Evolutionary conservation across 2,113 vertebrate genomes (phyloP).

Genomic region (Ascaphus truei): DNA sequence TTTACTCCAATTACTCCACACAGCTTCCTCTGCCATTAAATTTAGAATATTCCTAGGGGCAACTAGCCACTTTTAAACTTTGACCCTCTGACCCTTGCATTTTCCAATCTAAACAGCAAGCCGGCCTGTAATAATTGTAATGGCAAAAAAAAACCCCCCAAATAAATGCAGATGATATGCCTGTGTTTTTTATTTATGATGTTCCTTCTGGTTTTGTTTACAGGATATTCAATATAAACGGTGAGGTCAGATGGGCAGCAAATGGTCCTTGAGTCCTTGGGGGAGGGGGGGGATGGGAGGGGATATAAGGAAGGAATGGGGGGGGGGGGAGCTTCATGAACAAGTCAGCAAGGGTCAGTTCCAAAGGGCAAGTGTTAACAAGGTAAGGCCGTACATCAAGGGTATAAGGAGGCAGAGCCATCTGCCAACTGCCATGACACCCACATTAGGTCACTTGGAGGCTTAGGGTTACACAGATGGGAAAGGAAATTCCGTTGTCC

Average conservation of each 20-base stretch:
- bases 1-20: background rate
- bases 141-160: background rate
- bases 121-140: background rate
- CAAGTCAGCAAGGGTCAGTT: conserved; percentile 6
- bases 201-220: background rate
- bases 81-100: conserved; percentile 17
- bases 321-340: background rate
- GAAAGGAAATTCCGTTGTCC: no score
- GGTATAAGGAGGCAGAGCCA: background rate
- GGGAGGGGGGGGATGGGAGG: no score
- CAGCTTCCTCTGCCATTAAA: conserved; percentile 17
- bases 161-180: background rate
- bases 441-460: background rate
- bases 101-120: conserved; percentile 7
- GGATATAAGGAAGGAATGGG: background rate
- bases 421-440: conserved; percentile 4
- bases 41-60: conserved; percentile 22
- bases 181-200: background rate
- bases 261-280: background rate
- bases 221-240: conserved; percentile 15
- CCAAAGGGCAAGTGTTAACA: conserved; percentile 21
- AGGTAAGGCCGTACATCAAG: conserved; percentile 23
- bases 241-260: conserved; percentile 4
- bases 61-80: conserved; percentile 16
- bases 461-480: background rate